Conservation (phyloP, 1,140 invertebrate genomes). For the Pogonomyrmex barbatus region DNA sequence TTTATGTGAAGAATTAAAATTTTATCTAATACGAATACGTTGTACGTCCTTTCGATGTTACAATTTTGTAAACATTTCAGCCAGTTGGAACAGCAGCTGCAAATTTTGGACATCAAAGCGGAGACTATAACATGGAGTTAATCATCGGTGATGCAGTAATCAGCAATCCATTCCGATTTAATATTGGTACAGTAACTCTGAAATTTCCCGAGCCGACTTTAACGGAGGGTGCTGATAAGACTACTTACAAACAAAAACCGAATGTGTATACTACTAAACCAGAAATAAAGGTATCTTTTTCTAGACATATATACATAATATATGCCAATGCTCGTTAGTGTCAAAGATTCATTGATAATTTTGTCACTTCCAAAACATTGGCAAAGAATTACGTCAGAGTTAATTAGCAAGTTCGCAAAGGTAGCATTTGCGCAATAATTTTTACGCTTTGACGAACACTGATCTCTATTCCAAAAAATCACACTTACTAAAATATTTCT, state of each 20-base stretch:
- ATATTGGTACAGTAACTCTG: slow-evolving; percentile 91
- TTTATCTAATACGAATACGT: not conserved
- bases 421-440: slow-evolving; percentile 31
- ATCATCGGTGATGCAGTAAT: slow-evolving; percentile 96
- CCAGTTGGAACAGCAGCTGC: slow-evolving; percentile 93
- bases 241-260: slow-evolving; percentile 81
- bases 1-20: not conserved
- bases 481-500: not conserved
- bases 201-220: slow-evolving; percentile 88
- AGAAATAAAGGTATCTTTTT: slow-evolving; percentile 91
- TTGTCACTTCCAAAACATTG: slow-evolving; percentile 83
- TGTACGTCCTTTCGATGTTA: not conserved
- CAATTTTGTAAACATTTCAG: slow-evolving; percentile 85
- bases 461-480: not conserved
- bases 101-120: slow-evolving; percentile 92
- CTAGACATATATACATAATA: not conserved
- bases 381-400: slow-evolving; percentile 75
- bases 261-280: slow-evolving; percentile 89
- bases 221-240: slow-evolving; percentile 81
- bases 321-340: slow-evolving; percentile 84
- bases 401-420: slow-evolving; percentile 40
- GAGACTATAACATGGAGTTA: slow-evolving; percentile 93
- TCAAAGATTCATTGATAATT: slow-evolving; percentile 70
- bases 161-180: slow-evolving; percentile 96
- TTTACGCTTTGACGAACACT: slow-evolving; percentile 53